Evolutionary conservation across 2,797 vertebrate genomes (phyloP).

Genomic region (Rhinoraja longicauda): DNA sequence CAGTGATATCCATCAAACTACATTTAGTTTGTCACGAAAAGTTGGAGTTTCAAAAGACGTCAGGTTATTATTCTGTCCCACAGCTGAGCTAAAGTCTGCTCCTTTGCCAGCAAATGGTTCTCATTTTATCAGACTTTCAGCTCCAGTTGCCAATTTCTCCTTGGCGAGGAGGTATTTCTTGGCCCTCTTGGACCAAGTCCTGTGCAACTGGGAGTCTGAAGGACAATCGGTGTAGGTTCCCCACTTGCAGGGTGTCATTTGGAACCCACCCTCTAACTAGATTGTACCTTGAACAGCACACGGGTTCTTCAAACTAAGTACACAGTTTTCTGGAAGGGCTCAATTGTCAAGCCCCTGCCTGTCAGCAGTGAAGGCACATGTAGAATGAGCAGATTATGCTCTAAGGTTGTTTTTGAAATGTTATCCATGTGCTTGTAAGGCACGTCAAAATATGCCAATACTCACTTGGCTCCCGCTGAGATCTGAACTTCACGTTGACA

Average conservation of each 20-base stretch:
- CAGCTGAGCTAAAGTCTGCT: neutral
- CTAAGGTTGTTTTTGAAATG: neutral
- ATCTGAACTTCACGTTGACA: neutral
- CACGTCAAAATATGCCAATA: conserved; percentile 10
- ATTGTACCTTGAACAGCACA: neutral
- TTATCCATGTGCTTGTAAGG: conserved; percentile 10
- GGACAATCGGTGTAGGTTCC: neutral
- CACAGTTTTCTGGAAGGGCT: neutral
- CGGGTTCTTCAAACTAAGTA: neutral
- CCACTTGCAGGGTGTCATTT: neutral
- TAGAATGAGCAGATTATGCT: neutral
- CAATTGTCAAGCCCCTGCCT: conserved; percentile 17
- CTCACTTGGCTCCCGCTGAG: neutral
- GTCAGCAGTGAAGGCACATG: neutral
- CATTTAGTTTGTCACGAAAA: neutral
- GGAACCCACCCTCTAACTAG: neutral
- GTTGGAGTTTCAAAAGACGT: neutral
- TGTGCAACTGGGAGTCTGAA: neutral
- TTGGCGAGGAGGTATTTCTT: neutral
- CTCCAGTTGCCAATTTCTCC: neutral
- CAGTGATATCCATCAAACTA: conserved; percentile 19
- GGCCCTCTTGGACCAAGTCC: neutral
- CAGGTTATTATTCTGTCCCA: neutral
- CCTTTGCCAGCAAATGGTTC: neutral
- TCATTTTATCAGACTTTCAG: conserved; percentile 22